Base-by-base conservation (phyloP, 2,888 invertebrate species). In the Cephonodes hylas region DNA sequence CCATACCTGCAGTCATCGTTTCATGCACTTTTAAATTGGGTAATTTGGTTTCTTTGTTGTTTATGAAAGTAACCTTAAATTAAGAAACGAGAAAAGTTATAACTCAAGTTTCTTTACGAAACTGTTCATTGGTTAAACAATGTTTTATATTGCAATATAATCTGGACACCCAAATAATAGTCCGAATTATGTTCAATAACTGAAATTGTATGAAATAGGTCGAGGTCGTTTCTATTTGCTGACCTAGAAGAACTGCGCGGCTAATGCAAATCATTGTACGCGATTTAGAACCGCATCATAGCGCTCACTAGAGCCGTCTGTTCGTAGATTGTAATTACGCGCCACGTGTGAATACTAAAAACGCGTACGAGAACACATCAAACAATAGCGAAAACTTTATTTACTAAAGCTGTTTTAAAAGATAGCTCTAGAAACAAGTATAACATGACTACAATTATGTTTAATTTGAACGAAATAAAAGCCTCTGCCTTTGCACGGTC, bases 121-220 rank as follows among this genome's bases (percentile, higher is more conserved):
- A n/a, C n/a, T n/a, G n/a, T n/a, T n/a, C n/a, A 20, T 44, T 44
- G n/a, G n/a, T 8, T 44, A 15, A 15, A 20, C 7, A 44, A 18
- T 8, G 10, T 45, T 1, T 45, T 20, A 45, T 10, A 45, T 45
- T 45, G 2, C 20, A 46, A 25, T 31, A 53, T 38, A n/a, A 18
- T 5, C 31, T 53, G 8, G 27, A 18, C 53, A 31, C 18, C 18
- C 8, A 18, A 53, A 53, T 20, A 66, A 76, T 74, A 73, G 75
- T 68, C 74, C 70, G 70, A 80, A 81, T 75, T 67, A 80, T 67
- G 80, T 84, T 76, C 78, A 84, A 86, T 87, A 78, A 75, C 73
- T 79, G 62, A 77, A 84, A 84, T 83, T 83, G 80, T 77, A 76
- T 84, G 83, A 88, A 84, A 86, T 81, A 69, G 89, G 90, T 86